These are phyloP conservation scores for Polyommatus iphigenia DNA, from an alignment of 2,888 invertebrate genomes.

Conservation along the genomic window DNA sequence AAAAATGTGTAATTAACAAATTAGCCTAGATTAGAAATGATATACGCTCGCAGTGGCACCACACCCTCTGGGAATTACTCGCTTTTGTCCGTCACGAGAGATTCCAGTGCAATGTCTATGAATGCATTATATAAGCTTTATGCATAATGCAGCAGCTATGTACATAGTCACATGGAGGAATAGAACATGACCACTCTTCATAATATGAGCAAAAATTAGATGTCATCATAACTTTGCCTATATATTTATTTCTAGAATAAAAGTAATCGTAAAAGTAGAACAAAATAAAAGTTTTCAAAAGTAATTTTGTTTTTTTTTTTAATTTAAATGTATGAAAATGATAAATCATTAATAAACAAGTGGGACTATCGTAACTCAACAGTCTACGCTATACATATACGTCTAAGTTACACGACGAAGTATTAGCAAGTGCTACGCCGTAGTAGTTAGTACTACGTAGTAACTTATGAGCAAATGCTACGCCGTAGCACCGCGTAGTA, in stretches of 20 bases:
- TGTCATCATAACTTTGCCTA: background rate
- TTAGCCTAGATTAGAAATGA: slow-evolving; percentile 27
- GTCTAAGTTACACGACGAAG: too few relatives aligned
- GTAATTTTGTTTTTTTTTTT: too few relatives aligned
- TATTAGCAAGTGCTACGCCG: too few relatives aligned
- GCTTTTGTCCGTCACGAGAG: slow-evolving; percentile 56
- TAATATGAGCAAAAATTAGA: background rate
- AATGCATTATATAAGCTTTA: slow-evolving; percentile 49
- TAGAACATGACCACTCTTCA: slow-evolving; percentile 12
- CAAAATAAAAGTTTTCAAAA: background rate
- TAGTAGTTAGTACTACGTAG: too few relatives aligned
- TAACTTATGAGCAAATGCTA: too few relatives aligned
- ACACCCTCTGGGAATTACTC: slow-evolving; percentile 52
- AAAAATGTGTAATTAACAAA: background rate
- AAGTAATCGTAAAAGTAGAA: too few relatives aligned
- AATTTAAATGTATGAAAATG: too few relatives aligned
- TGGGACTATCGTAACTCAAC: too few relatives aligned
- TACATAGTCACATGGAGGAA: slow-evolving; percentile 40
- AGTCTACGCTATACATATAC: too few relatives aligned
- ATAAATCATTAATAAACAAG: too few relatives aligned
- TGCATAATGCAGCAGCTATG: slow-evolving; percentile 50
- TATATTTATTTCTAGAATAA: background rate
- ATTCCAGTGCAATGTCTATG: slow-evolving; percentile 55
- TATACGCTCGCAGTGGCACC: slow-evolving; percentile 37
- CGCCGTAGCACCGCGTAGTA: too few relatives aligned